Evolutionary conservation across 2,797 vertebrate genomes (phyloP).

Genomic region (Sebastes jordani): DNA sequence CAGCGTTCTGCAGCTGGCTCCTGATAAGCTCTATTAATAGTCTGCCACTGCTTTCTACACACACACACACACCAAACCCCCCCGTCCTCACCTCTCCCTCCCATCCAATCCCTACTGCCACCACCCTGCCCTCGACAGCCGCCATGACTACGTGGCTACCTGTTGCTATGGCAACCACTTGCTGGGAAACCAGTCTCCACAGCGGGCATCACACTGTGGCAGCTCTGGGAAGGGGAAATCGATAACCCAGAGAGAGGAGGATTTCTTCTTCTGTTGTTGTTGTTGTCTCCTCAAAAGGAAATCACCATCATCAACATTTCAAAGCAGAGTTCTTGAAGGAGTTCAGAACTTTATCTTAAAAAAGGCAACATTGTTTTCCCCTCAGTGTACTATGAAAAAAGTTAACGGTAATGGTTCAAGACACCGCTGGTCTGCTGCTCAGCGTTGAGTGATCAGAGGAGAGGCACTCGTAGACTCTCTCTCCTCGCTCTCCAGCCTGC

Average conservation of each 20-base stretch:
- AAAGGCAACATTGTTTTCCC: neutral
- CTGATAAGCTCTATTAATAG: constrained; percentile 84
- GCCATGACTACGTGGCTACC: constrained; percentile 78
- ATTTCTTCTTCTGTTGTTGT: constrained; percentile 3
- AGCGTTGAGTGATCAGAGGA: neutral
- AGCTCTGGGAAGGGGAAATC: constrained; percentile 66
- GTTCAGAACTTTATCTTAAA: neutral
- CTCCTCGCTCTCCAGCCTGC: neutral
- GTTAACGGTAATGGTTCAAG: neutral
- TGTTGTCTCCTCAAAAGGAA: neutral
- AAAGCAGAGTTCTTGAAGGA: neutral
- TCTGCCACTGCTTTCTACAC: constrained; percentile 39
- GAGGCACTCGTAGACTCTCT: neutral
- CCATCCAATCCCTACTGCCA: constrained; percentile 21
- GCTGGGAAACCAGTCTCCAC: constrained; percentile 53
- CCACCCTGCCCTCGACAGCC: constrained; percentile 65
- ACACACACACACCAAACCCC: neutral
- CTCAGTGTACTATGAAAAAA: neutral
- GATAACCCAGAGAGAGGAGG: constrained; percentile 57
- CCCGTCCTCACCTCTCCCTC: neutral
- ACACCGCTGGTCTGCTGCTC: neutral
- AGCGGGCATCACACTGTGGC: constrained; percentile 64
- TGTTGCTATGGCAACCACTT: constrained; percentile 82
- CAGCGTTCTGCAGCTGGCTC: constrained; percentile 65
- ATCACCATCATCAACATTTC: neutral